Conservation (phyloP, 2,113 vertebrate species). For the Oreotrochilus melanogaster region DNA sequence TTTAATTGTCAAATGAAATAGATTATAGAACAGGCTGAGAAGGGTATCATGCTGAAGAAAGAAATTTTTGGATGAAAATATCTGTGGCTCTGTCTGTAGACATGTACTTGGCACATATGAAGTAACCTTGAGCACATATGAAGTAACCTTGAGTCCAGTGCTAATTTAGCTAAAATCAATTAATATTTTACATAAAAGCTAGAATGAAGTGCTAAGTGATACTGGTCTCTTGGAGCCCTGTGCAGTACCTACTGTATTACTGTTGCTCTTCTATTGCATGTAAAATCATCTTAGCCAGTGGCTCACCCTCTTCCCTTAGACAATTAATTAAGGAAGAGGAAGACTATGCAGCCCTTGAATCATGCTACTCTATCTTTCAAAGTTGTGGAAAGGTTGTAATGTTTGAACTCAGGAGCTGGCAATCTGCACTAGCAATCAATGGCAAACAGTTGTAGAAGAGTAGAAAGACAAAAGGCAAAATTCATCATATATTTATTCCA, state of each 20-base stretch:
- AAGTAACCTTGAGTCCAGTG: not conserved
- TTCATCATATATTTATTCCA: not conserved
- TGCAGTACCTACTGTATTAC: not conserved
- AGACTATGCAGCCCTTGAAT: not conserved
- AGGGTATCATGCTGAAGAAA: not conserved
- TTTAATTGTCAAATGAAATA: not conserved
- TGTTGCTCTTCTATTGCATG: not conserved
- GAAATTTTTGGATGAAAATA: not conserved
- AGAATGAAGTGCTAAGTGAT: not conserved
- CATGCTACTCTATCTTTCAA: fast-evolving
- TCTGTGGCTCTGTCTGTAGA: not conserved
- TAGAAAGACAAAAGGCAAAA: not conserved
- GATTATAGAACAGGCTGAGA: not conserved
- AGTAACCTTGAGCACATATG: not conserved
- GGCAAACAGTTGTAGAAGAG: not conserved
- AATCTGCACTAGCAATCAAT: not conserved
- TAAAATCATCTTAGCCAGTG: not conserved
- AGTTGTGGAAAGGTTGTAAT: too few species aligned
- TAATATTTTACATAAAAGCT: not conserved
- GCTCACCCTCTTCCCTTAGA: not conserved
- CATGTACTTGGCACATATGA: not conserved
- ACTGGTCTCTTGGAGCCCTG: not conserved
- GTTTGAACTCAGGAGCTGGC: not conserved
- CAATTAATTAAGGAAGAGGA: not conserved
- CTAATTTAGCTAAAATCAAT: not conserved